Evolutionary conservation across 2,888 invertebrate genomes (phyloP).

Genomic region (Eilema griseolum): DNA sequence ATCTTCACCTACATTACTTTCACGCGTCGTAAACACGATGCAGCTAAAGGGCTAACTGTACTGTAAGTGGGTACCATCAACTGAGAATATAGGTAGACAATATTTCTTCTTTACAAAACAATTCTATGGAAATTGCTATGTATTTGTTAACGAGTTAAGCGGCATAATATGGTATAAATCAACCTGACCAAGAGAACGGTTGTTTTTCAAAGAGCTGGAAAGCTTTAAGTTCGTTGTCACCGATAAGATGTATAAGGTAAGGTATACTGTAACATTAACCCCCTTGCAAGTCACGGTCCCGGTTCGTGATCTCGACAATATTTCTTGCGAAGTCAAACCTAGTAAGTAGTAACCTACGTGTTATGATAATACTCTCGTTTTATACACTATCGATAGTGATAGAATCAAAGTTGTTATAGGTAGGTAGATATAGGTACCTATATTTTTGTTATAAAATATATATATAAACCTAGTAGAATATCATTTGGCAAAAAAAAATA

Average conservation of each 20-base stretch:
- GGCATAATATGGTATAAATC: conserved; percentile 7
- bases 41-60: conserved; percentile 21
- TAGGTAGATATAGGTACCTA: no score
- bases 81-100: background rate
- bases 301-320: conserved; percentile 61
- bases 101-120: conserved; percentile 4
- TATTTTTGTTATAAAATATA: background rate
- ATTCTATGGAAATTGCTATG: background rate
- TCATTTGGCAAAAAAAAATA: background rate
- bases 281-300: conserved; percentile 62
- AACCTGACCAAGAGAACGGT: conserved; percentile 47
- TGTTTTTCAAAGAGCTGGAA: conserved; percentile 63
- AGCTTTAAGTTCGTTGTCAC: conserved; percentile 53
- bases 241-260: conserved; percentile 61
- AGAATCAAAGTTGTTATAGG: background rate
- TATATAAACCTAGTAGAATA: background rate
- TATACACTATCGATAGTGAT: no score
- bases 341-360: conserved; percentile 25
- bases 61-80: conserved; percentile 5
- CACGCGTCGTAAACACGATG: conserved; percentile 51
- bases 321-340: conserved; percentile 50
- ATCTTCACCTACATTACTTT: conserved; percentile 60
- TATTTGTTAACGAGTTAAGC: conserved; percentile 4
- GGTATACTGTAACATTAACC: conserved; percentile 73
- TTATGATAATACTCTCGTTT: background rate